A percentile compares a stretch with the other conserved stretches of the same genome.
These are phyloP conservation scores for Lacanobia wlatinum DNA, from an alignment of 2,888 invertebrate species.

Conservation along the genomic window DNA sequence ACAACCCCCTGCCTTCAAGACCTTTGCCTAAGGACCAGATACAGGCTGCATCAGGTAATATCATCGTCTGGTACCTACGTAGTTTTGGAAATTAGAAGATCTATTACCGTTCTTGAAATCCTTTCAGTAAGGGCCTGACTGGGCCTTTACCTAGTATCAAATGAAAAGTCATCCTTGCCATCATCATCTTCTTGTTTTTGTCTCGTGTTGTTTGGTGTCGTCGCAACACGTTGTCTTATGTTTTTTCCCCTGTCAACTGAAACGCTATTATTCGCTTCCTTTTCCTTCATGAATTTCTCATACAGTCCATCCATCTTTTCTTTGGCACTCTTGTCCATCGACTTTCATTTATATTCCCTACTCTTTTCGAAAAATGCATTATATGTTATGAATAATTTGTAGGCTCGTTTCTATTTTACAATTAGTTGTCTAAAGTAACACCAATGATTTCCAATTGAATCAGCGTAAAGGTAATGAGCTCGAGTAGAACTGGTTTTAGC, in stretches of 20 bases:
- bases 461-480: constrained; percentile 7
- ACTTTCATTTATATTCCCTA: no score
- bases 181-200: neutral
- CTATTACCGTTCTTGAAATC: neutral
- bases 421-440: neutral
- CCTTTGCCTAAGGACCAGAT: constrained; percentile 89
- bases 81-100: neutral
- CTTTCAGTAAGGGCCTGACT: neutral
- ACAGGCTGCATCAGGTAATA: constrained; percentile 78
- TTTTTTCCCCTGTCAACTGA: no score
- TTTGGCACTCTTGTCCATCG: no score
- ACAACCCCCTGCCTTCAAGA: constrained; percentile 94
- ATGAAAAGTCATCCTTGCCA: neutral
- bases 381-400: neutral
- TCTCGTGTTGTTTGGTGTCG: no score
- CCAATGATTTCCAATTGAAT: neutral
- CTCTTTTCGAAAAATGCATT: no score
- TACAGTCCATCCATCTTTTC: no score
- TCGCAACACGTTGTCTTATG: no score
- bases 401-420: neutral
- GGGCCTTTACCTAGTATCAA: no score
- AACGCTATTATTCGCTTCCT: no score
- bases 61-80: no score
- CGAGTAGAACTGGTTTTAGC: constrained; percentile 37
- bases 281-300: no score